Evolutionary conservation across 2,888 invertebrate genomes (phyloP).

Genomic region (Altica lythri): DNA sequence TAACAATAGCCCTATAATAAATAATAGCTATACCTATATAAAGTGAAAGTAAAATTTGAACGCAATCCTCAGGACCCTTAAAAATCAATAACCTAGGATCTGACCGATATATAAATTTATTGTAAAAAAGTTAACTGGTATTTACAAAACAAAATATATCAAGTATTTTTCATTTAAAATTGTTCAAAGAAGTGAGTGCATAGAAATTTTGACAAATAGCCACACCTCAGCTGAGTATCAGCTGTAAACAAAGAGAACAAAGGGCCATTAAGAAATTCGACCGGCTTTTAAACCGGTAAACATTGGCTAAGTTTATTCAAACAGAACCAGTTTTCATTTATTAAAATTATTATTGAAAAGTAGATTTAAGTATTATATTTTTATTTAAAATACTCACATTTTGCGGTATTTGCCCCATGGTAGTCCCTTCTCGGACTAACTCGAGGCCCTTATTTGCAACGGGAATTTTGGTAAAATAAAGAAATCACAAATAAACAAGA

Average conservation of each 20-base stretch:
- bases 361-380: not conserved
- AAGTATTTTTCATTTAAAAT: slow-evolving; percentile 2
- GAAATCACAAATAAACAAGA: slow-evolving; percentile 12
- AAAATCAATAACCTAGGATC: slow-evolving; percentile 2
- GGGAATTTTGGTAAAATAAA: slow-evolving; percentile 55
- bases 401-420: slow-evolving; percentile 58
- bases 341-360: not conserved
- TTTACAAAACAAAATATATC: not conserved
- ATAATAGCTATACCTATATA: no score
- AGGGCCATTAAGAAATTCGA: slow-evolving; percentile 18
- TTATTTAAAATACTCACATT: slow-evolving; percentile 50
- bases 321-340: not conserved
- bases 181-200: not conserved
- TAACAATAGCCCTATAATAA: no score
- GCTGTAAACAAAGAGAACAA: slow-evolving; percentile 26
- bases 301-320: not conserved
- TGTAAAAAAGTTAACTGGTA: not conserved
- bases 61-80: not conserved
- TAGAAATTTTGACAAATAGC: slow-evolving; percentile 18
- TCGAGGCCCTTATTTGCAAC: slow-evolving; percentile 56
- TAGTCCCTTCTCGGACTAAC: slow-evolving; percentile 55
- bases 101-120: not conserved
- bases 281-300: slow-evolving; percentile 15
- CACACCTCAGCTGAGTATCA: slow-evolving; percentile 30
- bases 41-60: not conserved